Base-by-base conservation (phyloP, 2,888 invertebrate genomes). In the Chymomyza caudatula region DNA sequence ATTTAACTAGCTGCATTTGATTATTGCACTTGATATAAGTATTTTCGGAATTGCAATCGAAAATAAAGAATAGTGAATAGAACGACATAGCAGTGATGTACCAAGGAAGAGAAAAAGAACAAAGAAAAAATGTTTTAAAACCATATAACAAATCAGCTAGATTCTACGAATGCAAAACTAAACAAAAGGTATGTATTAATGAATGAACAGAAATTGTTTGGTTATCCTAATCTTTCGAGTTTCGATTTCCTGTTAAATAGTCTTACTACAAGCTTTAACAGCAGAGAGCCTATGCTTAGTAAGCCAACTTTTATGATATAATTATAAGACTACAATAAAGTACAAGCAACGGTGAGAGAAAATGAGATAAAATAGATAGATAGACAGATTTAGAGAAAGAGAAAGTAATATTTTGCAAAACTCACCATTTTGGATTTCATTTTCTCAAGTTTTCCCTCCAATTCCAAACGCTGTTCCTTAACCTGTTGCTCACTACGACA, bases 371-470 rank as follows among this genome's bases (percentile, higher is more conserved):
- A 5, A 2, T 22, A 47, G 29, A 22, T n/a, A n/a, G n/a, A n/a
- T n/a, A n/a, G n/a, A n/a, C n/a, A n/a, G n/a, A n/a, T n/a, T n/a
- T n/a, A n/a, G n/a, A n/a, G n/a, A n/a, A n/a, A n/a, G n/a, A n/a
- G n/a, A n/a, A n/a, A n/a, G n/a, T n/a, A n/a, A n/a, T n/a, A n/a
- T n/a, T n/a, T n/a, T 15, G 13, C 25, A 37, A 55, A 22, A 92
- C 93, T 93, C 92, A 95, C 95, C 95, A 96, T 95, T 92, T 94
- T 94, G 58, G 93, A 92, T 88, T 96, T 96, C 93, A 96, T 94
- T 89, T 94, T 93, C 84, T 94, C 94, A 83, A 96, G 90, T 90
- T 95, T 96, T 74, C 92, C 92, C 81, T 95, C 95, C 86, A 95
- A 94, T 83, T 95, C 94, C n/a, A 89, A 69, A 2, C 90, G 90